Evolutionary conservation across 2,113 vertebrate species (phyloP), one percentile per base, ranked within the genome.

Genomic region (Triplophysa siluroides): DNA sequence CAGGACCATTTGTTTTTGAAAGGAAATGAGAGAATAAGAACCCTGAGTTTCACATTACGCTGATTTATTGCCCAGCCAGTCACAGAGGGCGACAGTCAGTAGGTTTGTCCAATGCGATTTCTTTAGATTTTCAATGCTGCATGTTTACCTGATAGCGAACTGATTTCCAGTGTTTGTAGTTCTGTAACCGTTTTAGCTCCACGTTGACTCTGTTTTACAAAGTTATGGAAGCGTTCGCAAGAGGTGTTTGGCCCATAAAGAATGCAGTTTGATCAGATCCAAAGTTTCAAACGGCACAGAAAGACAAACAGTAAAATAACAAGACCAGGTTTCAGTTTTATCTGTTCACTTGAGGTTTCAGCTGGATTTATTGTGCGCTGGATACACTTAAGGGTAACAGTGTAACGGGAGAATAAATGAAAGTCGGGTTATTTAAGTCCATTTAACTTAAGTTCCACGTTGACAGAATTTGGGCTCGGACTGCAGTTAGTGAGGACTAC

Each of bases 1-100:
- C 16, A 21, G 54, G 6, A 43, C 26, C 52, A 8, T 43, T 76
- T 50, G 58, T 79, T 65, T 83, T 79, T 83, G 23, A 33, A 58
- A 16, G 47, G 69, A 74, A 80, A 74, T 80, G 12, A 63, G 14
- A 80, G 63, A 66, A 50, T 66, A 72, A 50, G 69, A 73, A 71
- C 23, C 26, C 18, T 38, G 18, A 24, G 67, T 79, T 63, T 63
- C 45, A 43, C 61, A 58, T 66, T 61, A 13, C 13, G 14, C 21
- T n/a, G 23, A 73, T 79, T 72, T 50, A 47, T 29, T 52, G 60
- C 68, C 62, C 54, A 56, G 47, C 68, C 23, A 18, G 18, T 63
- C 41, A 29, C 19, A 50, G 47, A 73, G 19, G 45, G 45, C 29
- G 14, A 21, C 68, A 18, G 45, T 18, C 11, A 63, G 41, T 29